Conservation (phyloP, 2,888 invertebrate species). For the Ochropleura leucogaster region DNA sequence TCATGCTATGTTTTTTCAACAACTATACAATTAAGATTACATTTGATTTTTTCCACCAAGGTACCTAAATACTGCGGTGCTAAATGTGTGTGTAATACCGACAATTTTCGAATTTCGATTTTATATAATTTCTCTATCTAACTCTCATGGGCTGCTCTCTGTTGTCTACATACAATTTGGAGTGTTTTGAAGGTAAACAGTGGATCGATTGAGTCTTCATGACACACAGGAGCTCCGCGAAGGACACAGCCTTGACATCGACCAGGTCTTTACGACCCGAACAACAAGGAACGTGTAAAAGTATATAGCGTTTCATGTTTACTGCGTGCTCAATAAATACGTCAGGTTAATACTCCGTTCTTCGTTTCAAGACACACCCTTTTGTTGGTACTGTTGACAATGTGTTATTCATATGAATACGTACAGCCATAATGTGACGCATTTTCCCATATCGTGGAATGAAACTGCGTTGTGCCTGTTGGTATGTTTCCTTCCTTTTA, state of each 20-base stretch:
- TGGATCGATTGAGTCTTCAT: conserved; percentile 67
- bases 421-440: conserved; percentile 23
- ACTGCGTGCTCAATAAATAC: conserved; percentile 56
- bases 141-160: not conserved
- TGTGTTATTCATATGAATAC: conserved; percentile 27
- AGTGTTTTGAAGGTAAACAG: conserved; percentile 52
- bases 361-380: conserved; percentile 36
- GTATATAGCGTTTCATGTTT: conserved; percentile 47
- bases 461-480: conserved; percentile 11
- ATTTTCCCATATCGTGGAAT: conserved; percentile 20
- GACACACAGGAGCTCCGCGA: conserved; percentile 64
- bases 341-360: conserved; percentile 29
- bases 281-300: conserved; percentile 49
- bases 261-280: conserved; percentile 55
- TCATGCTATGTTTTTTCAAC: no score
- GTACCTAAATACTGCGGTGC: conserved; percentile 3
- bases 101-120: not conserved
- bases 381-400: conserved; percentile 51
- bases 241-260: conserved; percentile 66
- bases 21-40: not conserved
- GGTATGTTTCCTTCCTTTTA: conserved; percentile 1
- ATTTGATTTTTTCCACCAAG: conserved; percentile 11
- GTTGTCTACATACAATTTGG: conserved; percentile 29
- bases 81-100: not conserved
- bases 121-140: conserved; percentile 5